phyloP scores from a whole-genome alignment of 2,797 vertebrate genomes.

The Characodon lateralis region DNA sequence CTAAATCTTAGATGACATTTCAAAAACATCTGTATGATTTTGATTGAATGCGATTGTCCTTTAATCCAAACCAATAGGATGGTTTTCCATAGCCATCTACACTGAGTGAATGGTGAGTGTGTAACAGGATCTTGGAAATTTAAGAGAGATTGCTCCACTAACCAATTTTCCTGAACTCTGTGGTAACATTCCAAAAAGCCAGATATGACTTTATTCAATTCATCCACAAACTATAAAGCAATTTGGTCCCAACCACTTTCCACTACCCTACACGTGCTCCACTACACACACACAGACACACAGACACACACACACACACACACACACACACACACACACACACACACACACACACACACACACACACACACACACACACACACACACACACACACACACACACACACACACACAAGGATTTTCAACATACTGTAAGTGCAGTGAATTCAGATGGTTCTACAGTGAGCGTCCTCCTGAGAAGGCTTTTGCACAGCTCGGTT shows the following conservation, averaged over 20 bases:
- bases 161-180: constrained; percentile 77
- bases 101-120: constrained; percentile 63
- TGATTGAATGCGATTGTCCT: constrained; percentile 30
- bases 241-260: constrained; percentile 78
- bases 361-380: constrained; percentile 12
- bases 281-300: constrained; percentile 9
- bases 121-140: constrained; percentile 78
- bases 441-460: constrained; percentile 70
- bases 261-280: constrained; percentile 60
- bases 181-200: constrained; percentile 79
- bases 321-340: background rate
- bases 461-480: constrained; percentile 78
- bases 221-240: constrained; percentile 77
- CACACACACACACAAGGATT: background rate
- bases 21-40: constrained; percentile 14
- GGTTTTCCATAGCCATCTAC: constrained; percentile 50
- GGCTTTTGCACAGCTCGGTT: constrained; percentile 60
- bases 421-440: constrained; percentile 70
- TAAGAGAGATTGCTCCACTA: constrained; percentile 72
- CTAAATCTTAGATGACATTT: constrained; percentile 4
- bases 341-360: constrained; percentile 8
- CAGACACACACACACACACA: constrained; percentile 16
- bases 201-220: constrained; percentile 82
- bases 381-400: constrained; percentile 1
- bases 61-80: constrained; percentile 20